Conservation (phyloP, 2,113 vertebrate species). For the Dendrocopos noguchii region DNA sequence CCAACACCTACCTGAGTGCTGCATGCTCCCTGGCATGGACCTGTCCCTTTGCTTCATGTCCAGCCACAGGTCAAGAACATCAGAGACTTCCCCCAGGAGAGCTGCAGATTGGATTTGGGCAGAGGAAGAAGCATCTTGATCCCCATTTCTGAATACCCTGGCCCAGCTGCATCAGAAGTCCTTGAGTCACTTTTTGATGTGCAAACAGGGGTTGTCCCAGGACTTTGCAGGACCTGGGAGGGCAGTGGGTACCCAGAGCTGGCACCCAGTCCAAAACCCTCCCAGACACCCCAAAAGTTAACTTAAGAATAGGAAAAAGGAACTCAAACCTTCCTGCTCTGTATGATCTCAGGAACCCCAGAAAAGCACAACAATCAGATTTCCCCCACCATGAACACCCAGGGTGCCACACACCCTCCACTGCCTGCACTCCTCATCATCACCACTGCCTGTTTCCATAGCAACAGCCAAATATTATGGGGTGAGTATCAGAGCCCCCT, state of each 20-base stretch:
- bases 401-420: fast-evolving
- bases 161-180: not conserved
- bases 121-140: not conserved
- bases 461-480: not conserved
- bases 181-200: not conserved
- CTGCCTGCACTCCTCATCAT: not conserved
- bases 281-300: not conserved
- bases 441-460: not conserved
- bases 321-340: not conserved
- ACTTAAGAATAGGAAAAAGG: not conserved
- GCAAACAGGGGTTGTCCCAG: fast-evolving
- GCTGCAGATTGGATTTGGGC: not conserved
- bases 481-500: not conserved
- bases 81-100: not conserved
- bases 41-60: fast-evolving
- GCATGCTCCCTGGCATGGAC: not conserved
- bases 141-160: not conserved
- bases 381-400: fast-evolving
- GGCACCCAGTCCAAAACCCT: not conserved
- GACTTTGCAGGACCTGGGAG: not conserved
- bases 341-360: not conserved
- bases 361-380: not conserved
- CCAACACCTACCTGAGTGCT: fast-evolving
- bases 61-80: fast-evolving
- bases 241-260: not conserved